Base-by-base conservation (phyloP, 1,140 invertebrate genomes). In the Episyrphus balteatus region DNA sequence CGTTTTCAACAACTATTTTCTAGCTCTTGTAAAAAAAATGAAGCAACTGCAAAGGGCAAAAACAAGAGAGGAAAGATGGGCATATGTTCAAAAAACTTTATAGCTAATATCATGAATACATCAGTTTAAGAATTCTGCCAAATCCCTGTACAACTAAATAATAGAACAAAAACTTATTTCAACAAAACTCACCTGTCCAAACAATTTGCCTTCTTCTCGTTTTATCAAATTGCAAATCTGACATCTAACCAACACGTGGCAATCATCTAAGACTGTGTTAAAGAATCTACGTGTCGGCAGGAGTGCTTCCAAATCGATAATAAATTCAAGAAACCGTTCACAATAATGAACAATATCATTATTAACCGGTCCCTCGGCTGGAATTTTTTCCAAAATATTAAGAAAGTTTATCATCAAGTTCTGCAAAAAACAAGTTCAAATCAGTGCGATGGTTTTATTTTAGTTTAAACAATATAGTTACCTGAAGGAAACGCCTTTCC, bases 251-350 rank as follows among this genome's bases (percentile, higher is more conserved):
- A 99, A 84, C 3, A 98, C 70, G 68, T 99, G 94, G 54, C 84
- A 84, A 69, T 96, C 92, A 70, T 98, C 93, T 60, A 99, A 75
- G 0, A 99, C 80, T 0, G 87, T 88, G 70, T 98, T 97, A 66
- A 99, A 95, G 71, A 98, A 99, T 42, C 96, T 76, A 43, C 96
- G 76, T 1, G 95, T 98, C 1, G 93, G 92, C 51, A 99, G 70
- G 44, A 97, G 73, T 17, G 94, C 91, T 67, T 98, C 93, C 43
- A 99, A 73, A 67, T 99, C 97, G 51, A 98, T 96, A 65, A 99
- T 78, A 31, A 99, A 72, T 71, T 98, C 93, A 31, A 99, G 66
- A 71, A 98, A 98, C 48, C 94, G 78, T 73, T 99, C 96, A 69
- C 90, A 95, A 68, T 96, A 98, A 69, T 70, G 70, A 31, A 81